Base-by-base conservation (phyloP, 2,797 vertebrate genomes). In the Poecilia picta region DNA sequence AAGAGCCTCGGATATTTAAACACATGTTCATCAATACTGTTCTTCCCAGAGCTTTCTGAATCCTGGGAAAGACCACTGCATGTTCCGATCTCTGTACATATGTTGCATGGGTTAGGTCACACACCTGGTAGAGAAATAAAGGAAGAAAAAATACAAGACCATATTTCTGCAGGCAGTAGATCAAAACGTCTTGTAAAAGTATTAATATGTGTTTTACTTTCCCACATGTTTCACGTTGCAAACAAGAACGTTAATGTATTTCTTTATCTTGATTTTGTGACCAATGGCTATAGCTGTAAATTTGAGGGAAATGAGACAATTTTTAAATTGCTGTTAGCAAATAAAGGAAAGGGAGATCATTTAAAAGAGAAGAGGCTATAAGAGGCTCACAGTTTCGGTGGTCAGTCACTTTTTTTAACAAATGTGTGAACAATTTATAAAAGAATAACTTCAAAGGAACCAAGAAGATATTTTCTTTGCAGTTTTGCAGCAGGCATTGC, bases 101-200 rank as follows among this genome's bases (percentile, higher is more conserved):
- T 72, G 47, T 77, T 51, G 73, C 43, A 81, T 68, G 83, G 73
- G 77, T 55, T 81, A 71, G 71, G 73, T 33, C 33, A 55, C 36
- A 36, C 36, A 81, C 79, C 91, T 91, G 79, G 71, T 49, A 78
- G 71, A 85, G 66, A 88, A 31, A 25, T 8, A 8, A 25, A 25
- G 23, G 23, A 82, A 75, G 72, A 20, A 77, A 7, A 80, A 80
- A 13, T 75, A 78, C 16, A 77, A 12, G 23, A 74, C 90, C 41
- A 82, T 3, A 84, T 6, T 43, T 41, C 31, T 79, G 75, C 70
- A 81, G 55, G 20, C 20, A 70, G 12, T 5, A 66, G 3, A 77
- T 12, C 23, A 6, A 66, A 57, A 73, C 33, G 62, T 53, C 49
- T 70, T 4, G 66, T 72, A 64, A 31, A 43, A 25, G 8, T 68